Conservation (phyloP, 2,113 vertebrate genomes). For the Pluvialis apricaria region DNA sequence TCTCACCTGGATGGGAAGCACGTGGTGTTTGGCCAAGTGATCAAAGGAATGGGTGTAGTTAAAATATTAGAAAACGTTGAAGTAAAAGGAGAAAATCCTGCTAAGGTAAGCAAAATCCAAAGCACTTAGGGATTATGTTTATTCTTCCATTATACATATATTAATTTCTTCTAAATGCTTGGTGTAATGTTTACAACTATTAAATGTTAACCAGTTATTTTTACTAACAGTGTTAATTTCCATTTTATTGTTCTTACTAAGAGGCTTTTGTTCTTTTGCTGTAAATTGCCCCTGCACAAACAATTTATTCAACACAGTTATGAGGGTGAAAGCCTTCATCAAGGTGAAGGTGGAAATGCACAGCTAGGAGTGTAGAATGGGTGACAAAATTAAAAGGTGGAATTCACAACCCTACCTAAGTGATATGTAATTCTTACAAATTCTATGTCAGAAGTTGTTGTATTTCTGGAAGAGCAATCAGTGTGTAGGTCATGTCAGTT, state of each 20-base stretch:
- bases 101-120: slow-evolving; percentile 72
- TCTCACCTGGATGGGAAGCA: slow-evolving; percentile 92
- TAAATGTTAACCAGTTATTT: neutral
- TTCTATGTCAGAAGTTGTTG: neutral
- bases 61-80: slow-evolving; percentile 87
- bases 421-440: neutral
- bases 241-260: neutral
- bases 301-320: neutral
- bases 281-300: neutral
- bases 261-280: neutral
- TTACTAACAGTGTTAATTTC: neutral
- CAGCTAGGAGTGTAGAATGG: neutral
- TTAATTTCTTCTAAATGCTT: neutral
- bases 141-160: neutral
- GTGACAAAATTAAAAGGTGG: neutral
- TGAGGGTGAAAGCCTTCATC: neutral
- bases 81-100: slow-evolving; percentile 84
- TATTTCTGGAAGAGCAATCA: neutral
- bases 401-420: neutral
- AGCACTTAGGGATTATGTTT: neutral
- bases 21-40: slow-evolving; percentile 91
- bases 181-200: neutral
- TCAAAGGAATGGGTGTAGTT: slow-evolving; percentile 89
- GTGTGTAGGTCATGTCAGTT: neutral
- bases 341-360: neutral